Percentiles rank a stretch among this genome's conserved stretches.
Evolutionary conservation across 2,113 vertebrate genomes (phyloP).

Genomic region (Hystrix cristata): DNA sequence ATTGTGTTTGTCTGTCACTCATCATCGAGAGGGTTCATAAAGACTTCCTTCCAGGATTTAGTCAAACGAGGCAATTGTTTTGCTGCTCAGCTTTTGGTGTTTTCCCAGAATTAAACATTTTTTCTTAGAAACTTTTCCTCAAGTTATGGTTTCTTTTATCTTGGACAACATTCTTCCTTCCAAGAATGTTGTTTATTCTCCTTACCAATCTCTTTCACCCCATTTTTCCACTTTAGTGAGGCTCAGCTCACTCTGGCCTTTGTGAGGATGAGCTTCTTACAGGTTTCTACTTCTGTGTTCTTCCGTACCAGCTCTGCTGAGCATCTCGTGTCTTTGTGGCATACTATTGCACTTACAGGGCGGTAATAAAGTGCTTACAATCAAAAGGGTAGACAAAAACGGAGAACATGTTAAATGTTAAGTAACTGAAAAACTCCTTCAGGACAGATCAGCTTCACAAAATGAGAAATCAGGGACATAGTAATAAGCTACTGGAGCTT

Average conservation of each 20-base stretch:
- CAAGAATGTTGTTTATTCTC: conserved; percentile 52
- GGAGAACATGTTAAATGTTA: neutral
- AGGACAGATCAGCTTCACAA: neutral
- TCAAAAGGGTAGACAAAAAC: neutral
- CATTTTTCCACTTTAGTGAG: neutral
- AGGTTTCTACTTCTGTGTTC: neutral
- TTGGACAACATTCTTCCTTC: conserved; percentile 30
- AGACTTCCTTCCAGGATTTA: conserved; percentile 32
- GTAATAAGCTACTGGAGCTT: neutral
- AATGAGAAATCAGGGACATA: neutral
- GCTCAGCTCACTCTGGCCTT: neutral
- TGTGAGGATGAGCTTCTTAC: neutral
- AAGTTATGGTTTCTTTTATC: neutral
- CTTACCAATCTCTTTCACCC: neutral
- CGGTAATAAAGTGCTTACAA: neutral
- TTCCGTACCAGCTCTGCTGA: neutral
- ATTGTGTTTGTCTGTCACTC: conserved; percentile 2
- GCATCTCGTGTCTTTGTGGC: neutral
- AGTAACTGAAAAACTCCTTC: neutral
- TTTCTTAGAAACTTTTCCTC: conserved; percentile 38
- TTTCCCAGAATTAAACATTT: conserved; percentile 32
- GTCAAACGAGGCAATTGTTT: conserved; percentile 22
- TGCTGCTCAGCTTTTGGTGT: conserved; percentile 1
- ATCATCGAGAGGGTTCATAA: neutral
- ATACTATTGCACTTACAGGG: neutral